Conservation (phyloP, 2,113 vertebrate species). For the Hypanus sabinus region DNA sequence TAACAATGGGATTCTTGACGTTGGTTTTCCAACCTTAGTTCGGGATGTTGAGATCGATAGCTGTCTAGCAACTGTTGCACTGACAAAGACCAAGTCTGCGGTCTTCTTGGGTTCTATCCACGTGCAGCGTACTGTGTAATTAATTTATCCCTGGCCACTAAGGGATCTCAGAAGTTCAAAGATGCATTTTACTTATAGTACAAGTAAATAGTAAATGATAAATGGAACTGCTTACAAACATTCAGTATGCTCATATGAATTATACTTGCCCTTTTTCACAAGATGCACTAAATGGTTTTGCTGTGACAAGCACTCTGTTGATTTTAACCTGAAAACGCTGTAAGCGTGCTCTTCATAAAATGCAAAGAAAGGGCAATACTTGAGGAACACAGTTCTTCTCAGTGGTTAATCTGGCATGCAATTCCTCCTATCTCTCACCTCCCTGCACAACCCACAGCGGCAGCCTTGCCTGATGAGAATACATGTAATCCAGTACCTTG, state of each 20-base stretch:
- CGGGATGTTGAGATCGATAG: neutral
- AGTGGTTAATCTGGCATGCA: neutral
- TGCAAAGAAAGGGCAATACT: neutral
- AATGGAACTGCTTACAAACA: neutral
- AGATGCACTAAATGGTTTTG: neutral
- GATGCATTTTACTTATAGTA: neutral
- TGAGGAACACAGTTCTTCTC: neutral
- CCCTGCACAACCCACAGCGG: neutral
- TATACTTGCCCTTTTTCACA: neutral
- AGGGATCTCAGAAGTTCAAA: neutral
- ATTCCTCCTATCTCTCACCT: neutral
- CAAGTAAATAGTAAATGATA: neutral
- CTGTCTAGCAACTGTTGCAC: neutral
- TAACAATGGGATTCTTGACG: neutral
- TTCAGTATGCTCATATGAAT: neutral
- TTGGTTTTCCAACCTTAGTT: neutral
- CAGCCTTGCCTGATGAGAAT: neutral
- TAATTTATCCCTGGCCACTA: neutral
- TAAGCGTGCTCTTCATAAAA: neutral
- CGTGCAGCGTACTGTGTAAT: neutral
- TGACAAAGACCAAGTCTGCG: neutral
- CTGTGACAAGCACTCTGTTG: neutral
- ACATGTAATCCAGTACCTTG: slow-evolving; percentile 45
- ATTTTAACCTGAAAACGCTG: neutral
- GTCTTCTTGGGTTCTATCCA: neutral